Evolutionary conservation across 2,888 invertebrate species (phyloP).

Genomic region (Mallateleia sp.): DNA sequence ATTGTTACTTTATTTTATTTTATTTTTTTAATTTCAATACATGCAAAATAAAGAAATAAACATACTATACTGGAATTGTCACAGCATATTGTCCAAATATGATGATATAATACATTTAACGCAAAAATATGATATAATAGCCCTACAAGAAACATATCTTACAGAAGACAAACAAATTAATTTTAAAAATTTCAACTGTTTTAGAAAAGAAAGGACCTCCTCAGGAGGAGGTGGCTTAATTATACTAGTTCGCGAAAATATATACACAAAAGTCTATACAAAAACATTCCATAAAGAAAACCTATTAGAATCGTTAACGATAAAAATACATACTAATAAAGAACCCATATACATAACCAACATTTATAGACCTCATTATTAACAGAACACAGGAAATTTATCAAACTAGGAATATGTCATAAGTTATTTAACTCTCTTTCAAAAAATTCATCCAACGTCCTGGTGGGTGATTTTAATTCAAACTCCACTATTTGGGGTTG

Average conservation of each 20-base stretch:
- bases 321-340: slow-evolving; percentile 7
- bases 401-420: neutral
- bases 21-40: no score
- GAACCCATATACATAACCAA: neutral
- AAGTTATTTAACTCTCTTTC: neutral
- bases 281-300: neutral
- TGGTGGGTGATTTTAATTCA: slow-evolving; percentile 34
- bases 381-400: neutral
- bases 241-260: neutral
- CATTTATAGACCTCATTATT: slow-evolving; percentile 6
- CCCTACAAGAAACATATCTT: neutral
- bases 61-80: neutral
- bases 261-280: neutral
- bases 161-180: neutral
- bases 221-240: neutral
- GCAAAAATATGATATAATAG: slow-evolving; percentile 14
- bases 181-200: neutral
- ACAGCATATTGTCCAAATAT: no score
- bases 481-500: slow-evolving; percentile 16
- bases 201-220: neutral
- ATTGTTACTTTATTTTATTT: no score
- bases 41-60: no score
- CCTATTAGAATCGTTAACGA: slow-evolving; percentile 7
- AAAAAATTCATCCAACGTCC: neutral
- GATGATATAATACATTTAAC: no score